A percentile compares a stretch with the other conserved stretches of the same genome.
Evolutionary conservation across 2,113 vertebrate species (phyloP).

Genomic region (Microtus ochrogaster): DNA sequence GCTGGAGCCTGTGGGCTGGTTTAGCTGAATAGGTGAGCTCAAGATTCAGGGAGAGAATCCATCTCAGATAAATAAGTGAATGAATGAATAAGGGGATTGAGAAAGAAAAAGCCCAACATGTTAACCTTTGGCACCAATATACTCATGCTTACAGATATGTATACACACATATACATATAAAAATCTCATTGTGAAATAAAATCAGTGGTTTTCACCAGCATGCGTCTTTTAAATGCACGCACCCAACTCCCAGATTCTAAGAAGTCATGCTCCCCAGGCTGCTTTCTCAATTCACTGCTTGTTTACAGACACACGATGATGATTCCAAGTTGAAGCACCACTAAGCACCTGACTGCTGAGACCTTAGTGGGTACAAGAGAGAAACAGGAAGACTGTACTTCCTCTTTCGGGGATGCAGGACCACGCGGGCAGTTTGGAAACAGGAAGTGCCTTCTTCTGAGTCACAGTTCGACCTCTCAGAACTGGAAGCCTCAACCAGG

Average conservation of each 20-base stretch:
- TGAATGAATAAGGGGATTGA: background rate
- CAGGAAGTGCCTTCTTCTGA: constrained; percentile 3
- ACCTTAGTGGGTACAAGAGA: background rate
- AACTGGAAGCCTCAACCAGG: background rate
- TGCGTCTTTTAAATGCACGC: background rate
- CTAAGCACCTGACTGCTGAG: background rate
- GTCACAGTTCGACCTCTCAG: background rate
- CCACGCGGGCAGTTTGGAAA: background rate
- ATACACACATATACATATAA: background rate
- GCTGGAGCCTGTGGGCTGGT: background rate
- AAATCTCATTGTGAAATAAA: background rate
- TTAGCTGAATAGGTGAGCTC: background rate
- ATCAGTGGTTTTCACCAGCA: background rate
- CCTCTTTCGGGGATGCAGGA: constrained; percentile 7
- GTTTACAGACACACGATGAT: background rate
- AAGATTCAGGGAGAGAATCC: background rate
- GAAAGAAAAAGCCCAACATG: background rate
- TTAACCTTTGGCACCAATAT: background rate
- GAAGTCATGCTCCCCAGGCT: background rate
- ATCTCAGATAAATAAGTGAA: background rate
- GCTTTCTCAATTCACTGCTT: background rate
- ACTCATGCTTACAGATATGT: background rate
- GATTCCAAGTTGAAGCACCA: background rate
- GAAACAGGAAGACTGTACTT: background rate
- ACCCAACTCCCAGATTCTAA: background rate